These are phyloP conservation scores for Andinoacara biseriatus DNA, from an alignment of 2,113 vertebrate genomes.

Conservation along the genomic window DNA sequence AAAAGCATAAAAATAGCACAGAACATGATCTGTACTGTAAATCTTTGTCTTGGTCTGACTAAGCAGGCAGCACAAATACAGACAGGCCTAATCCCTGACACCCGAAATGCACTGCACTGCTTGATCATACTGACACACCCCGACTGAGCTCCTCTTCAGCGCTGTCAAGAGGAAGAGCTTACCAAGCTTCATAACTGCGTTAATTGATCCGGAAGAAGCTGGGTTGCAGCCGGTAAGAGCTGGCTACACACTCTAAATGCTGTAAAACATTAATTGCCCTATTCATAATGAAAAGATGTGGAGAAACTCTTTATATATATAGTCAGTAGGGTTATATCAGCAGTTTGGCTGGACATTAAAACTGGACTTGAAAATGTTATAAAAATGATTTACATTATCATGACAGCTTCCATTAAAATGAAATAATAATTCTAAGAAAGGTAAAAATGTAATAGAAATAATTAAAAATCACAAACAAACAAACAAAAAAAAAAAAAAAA, in stretches of 20 bases:
- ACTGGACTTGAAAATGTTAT: background rate
- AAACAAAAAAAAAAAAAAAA: too few relatives aligned
- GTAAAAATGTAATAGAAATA: background rate
- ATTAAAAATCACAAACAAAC: background rate
- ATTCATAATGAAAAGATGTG: conserved; percentile 1
- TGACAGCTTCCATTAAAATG: background rate
- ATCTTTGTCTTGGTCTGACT: conserved; percentile 9
- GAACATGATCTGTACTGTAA: background rate
- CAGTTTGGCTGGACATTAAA: background rate
- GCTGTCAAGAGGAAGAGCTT: conserved; percentile 32
- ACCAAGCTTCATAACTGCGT: conserved; percentile 8
- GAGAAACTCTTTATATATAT: background rate
- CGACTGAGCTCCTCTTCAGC: conserved; percentile 4
- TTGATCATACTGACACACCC: conserved; percentile 31
- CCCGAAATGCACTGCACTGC: conserved; percentile 4
- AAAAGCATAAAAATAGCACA: background rate
- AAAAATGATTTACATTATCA: background rate
- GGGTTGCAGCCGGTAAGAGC: background rate
- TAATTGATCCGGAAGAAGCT: conserved; percentile 44
- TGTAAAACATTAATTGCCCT: background rate
- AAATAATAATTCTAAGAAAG: background rate
- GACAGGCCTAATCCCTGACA: conserved; percentile 42
- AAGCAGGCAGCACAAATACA: conserved; percentile 22
- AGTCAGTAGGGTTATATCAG: background rate
- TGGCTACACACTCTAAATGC: background rate